Percentiles rank a stretch among this genome's conserved stretches.
Evolutionary conservation across 92 coral and sea anemone genomes (phyloP).

Genomic region (Palythoa heliodiscus): DNA sequence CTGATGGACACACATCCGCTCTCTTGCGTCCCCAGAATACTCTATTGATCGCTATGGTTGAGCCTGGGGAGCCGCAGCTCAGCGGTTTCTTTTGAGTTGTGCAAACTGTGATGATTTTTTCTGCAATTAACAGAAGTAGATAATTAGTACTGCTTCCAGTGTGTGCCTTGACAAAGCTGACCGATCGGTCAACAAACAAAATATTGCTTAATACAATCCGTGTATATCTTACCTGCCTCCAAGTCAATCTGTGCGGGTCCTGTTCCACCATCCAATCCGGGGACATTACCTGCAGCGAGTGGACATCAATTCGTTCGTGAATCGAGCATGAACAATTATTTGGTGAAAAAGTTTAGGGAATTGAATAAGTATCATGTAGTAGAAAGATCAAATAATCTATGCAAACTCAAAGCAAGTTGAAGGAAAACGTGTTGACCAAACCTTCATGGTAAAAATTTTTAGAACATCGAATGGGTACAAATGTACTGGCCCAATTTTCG

Average conservation of each 20-base stretch:
- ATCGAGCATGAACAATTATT: background rate
- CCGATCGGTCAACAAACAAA: background rate
- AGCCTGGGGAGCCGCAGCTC: constrained; percentile 96
- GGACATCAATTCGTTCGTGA: too few species aligned
- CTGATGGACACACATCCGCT: constrained; percentile 88
- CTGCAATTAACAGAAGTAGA: constrained; percentile 38
- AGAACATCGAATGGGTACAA: too few species aligned
- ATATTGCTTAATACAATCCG: background rate
- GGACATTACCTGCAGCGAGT: constrained; percentile 48
- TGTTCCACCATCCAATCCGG: constrained; percentile 76
- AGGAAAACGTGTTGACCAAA: too few species aligned
- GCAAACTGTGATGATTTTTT: constrained; percentile 85
- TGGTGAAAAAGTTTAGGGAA: background rate
- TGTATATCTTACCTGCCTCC: constrained; percentile 73
- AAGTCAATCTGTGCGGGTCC: constrained; percentile 94
- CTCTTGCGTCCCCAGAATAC: constrained; percentile 98
- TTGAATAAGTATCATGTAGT: too few species aligned
- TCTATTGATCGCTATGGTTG: constrained; percentile 87
- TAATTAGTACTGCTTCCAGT: background rate
- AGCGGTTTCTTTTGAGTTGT: constrained; percentile 94
- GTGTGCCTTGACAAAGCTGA: background rate
- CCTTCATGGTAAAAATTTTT: too few species aligned
- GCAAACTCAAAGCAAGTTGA: too few species aligned
- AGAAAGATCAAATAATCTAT: too few species aligned
- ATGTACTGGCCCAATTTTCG: too few species aligned